Evolutionary conservation across 2,888 invertebrate species (phyloP).

Genomic region (Tenthredo amoena): DNA sequence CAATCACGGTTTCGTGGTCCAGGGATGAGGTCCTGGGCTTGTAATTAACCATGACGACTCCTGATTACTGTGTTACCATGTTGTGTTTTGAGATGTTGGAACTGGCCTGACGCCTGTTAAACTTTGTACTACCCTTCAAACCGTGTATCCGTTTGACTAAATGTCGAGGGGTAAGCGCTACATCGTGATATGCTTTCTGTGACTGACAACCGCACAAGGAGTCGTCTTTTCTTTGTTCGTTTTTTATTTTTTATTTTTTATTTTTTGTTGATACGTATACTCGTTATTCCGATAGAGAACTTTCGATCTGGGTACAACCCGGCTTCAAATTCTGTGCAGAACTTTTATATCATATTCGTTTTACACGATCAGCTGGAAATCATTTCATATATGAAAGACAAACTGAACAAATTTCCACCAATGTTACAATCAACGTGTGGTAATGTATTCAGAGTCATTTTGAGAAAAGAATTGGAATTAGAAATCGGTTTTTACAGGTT

Average conservation of each 20-base stretch:
- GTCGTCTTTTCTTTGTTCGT: background rate
- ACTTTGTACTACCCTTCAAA: background rate
- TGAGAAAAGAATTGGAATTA: background rate
- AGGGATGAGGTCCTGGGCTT: background rate
- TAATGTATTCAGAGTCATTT: background rate
- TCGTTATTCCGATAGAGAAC: background rate
- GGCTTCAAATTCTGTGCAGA: too few species aligned
- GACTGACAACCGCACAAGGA: background rate
- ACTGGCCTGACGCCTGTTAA: background rate
- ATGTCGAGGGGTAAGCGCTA: background rate
- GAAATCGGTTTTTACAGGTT: background rate
- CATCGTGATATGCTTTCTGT: background rate
- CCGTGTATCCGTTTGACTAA: background rate
- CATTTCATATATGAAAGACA: too few species aligned
- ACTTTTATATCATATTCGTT: too few species aligned
- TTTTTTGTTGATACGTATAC: background rate
- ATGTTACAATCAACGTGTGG: too few species aligned
- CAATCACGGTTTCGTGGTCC: slow-evolving; percentile 30
- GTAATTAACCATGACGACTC: slow-evolving; percentile 9
- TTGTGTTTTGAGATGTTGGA: background rate
- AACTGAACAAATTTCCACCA: too few species aligned
- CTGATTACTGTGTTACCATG: slow-evolving; percentile 11
- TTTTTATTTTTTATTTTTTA: background rate
- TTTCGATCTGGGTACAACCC: background rate
- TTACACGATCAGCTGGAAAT: too few species aligned